These are phyloP conservation scores for Bombus picipes DNA, from an alignment of 1,140 invertebrate genomes.

Conservation along the genomic window DNA sequence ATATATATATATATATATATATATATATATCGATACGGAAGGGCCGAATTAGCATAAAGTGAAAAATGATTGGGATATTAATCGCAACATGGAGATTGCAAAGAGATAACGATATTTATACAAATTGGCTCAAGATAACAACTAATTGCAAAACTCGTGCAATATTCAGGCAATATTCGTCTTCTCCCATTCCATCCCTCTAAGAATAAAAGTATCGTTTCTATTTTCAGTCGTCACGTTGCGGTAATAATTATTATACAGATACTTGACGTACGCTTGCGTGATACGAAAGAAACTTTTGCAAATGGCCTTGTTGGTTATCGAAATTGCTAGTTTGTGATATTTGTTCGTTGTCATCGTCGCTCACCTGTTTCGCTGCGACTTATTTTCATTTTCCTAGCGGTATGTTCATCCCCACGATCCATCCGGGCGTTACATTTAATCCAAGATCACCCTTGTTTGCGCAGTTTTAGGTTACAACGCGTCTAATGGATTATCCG, in stretches of 20 bases:
- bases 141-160: no score
- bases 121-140: no score
- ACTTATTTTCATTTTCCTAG: slow-evolving; percentile 42
- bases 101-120: no score
- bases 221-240: not conserved
- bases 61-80: no score
- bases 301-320: not conserved
- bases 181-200: not conserved
- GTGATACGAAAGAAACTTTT: not conserved
- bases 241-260: not conserved
- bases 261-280: not conserved
- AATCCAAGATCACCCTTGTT: slow-evolving; percentile 81
- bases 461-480: slow-evolving; percentile 80
- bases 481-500: slow-evolving; percentile 81
- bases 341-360: slow-evolving; percentile 24
- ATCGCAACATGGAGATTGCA: no score
- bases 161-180: no score
- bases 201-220: not conserved
- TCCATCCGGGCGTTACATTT: slow-evolving; percentile 73
- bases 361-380: slow-evolving; percentile 61
- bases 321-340: not conserved
- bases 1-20: not conserved
- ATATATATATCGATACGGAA: no score
- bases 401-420: slow-evolving; percentile 24
- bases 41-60: no score